These are phyloP conservation scores for Cataglyphis albicans DNA, from an alignment of 2,888 invertebrate species.

Conservation along the genomic window DNA sequence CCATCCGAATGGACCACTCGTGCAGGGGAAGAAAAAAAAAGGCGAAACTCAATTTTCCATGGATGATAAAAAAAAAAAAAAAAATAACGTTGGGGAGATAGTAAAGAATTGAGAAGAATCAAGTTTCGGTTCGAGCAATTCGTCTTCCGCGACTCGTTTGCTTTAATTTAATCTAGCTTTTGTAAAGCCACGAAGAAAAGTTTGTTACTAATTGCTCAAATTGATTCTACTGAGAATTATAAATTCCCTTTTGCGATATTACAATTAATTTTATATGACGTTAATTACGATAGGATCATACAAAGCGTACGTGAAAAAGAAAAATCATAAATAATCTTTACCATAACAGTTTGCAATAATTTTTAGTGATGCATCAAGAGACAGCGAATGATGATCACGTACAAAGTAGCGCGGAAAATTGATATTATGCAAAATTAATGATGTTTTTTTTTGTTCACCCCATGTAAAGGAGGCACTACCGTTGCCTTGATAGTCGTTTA, in stretches of 20 bases:
- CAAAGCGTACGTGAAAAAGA: background rate
- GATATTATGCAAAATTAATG: conserved; percentile 57
- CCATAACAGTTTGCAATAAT: background rate
- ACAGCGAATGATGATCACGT: conserved; percentile 26
- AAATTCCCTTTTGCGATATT: conserved; percentile 27
- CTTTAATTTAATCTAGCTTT: conserved; percentile 35
- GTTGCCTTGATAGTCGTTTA: conserved; percentile 64
- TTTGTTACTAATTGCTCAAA: conserved; percentile 39
- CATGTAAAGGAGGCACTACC: conserved; percentile 59
- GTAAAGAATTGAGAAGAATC: conserved; percentile 62
- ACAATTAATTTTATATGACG: conserved; percentile 30
- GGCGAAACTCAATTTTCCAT: conserved; percentile 74
- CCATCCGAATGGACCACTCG: conserved; percentile 64
- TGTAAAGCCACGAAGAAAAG: background rate
- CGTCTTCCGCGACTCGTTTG: conserved; percentile 60
- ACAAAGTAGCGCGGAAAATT: conserved; percentile 36
- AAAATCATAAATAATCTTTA: conserved; percentile 2
- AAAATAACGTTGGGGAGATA: conserved; percentile 67
- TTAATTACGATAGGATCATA: conserved; percentile 12
- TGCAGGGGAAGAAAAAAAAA: conserved; percentile 45
- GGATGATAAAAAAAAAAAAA: conserved; percentile 77
- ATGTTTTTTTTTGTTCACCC: conserved; percentile 52
- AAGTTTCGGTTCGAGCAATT: conserved; percentile 58
- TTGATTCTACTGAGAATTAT: conserved; percentile 30
- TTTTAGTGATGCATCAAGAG: background rate